These are phyloP conservation scores for Hippocampus zosterae DNA, from an alignment of 2,113 vertebrate species.

Conservation along the genomic window DNA sequence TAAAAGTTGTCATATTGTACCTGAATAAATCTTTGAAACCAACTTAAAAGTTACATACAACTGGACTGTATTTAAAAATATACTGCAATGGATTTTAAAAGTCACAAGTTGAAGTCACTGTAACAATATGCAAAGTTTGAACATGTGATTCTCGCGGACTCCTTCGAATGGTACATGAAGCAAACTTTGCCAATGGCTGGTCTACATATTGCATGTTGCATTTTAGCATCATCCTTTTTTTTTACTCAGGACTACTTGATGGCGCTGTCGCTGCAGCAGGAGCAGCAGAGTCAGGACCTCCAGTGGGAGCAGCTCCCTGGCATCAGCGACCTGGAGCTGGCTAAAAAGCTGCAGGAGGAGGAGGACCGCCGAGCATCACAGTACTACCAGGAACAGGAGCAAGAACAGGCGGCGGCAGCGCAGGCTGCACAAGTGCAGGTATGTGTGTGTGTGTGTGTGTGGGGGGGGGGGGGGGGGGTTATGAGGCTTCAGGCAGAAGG, in stretches of 20 bases:
- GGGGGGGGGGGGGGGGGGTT: not conserved
- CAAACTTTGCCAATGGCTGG: too few relatives aligned
- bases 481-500: not conserved
- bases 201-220: not conserved
- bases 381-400: constrained; percentile 97
- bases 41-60: not conserved
- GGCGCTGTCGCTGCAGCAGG: constrained; percentile 97
- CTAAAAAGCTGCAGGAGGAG: constrained; percentile 97
- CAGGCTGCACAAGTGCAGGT: constrained; percentile 61
- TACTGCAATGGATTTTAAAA: too few relatives aligned
- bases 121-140: too few relatives aligned
- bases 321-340: constrained; percentile 92
- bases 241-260: constrained; percentile 91
- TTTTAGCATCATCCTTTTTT: not conserved
- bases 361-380: constrained; percentile 93
- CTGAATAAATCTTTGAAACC: not conserved
- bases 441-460: not conserved
- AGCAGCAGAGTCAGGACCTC: constrained; percentile 91
- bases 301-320: constrained; percentile 94
- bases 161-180: too few relatives aligned
- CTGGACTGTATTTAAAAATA: too few relatives aligned
- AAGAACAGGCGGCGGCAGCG: constrained; percentile 70
- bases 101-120: too few relatives aligned
- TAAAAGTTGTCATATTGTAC: not conserved
- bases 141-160: not conserved